Evolutionary conservation across 2,113 vertebrate species (phyloP).

Genomic region (Dunckerocampus dactyliophorus): DNA sequence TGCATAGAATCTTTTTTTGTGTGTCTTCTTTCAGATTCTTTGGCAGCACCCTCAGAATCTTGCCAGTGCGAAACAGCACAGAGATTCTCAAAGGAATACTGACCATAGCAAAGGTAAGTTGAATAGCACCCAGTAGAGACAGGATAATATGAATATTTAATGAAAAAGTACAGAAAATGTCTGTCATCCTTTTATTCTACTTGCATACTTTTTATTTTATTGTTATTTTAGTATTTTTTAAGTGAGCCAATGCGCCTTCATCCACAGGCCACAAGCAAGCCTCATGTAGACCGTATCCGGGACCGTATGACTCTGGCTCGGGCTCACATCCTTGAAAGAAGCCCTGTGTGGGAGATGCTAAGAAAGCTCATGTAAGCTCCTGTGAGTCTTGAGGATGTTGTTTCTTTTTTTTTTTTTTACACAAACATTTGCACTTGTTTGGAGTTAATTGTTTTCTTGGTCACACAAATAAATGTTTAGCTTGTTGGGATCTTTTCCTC

Average conservation of each 20-base stretch:
- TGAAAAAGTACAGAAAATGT: neutral
- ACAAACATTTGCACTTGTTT: neutral
- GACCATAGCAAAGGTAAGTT: constrained; percentile 85
- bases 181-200: neutral
- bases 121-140: neutral
- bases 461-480: constrained; percentile 23
- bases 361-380: constrained; percentile 9
- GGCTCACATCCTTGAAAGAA: constrained; percentile 78
- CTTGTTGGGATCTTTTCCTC: constrained; percentile 67
- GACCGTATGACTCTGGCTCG: constrained; percentile 77
- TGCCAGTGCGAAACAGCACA: constrained; percentile 80
- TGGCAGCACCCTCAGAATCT: constrained; percentile 80
- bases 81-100: constrained; percentile 84
- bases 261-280: constrained; percentile 82
- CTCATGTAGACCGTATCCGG: constrained; percentile 69
- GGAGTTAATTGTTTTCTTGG: neutral
- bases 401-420: constrained; percentile 1
- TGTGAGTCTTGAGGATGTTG: neutral
- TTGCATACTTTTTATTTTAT: neutral
- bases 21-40: constrained; percentile 76
- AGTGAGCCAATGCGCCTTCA: neutral
- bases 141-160: neutral
- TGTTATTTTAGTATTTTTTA: neutral
- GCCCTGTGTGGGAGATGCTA: constrained; percentile 83
- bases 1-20: neutral